Percentiles rank a stretch among this genome's conserved stretches.
Evolutionary conservation across 2,113 vertebrate genomes (phyloP).

Genomic region (Aythya baeri): DNA sequence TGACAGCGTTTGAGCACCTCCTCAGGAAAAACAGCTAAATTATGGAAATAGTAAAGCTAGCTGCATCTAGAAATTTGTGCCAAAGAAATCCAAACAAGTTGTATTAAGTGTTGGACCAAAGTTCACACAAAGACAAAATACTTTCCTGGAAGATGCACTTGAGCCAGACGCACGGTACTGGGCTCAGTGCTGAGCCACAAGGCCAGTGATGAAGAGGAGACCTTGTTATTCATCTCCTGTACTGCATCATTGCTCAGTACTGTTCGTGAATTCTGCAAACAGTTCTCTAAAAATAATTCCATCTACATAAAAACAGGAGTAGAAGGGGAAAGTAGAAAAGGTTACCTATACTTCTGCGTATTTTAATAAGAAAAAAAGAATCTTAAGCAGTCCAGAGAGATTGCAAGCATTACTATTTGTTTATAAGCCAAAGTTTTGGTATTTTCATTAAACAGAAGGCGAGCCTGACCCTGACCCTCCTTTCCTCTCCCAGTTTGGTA

Average conservation of each 20-base stretch:
- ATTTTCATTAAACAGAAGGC: background rate
- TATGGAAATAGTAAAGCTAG: background rate
- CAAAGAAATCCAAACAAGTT: constrained; percentile 3
- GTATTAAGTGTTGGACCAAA: background rate
- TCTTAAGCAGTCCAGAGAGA: background rate
- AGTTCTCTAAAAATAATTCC: background rate
- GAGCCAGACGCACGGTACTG: background rate
- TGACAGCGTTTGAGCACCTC: background rate
- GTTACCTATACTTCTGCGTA: background rate
- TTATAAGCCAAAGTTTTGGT: constrained; percentile 24
- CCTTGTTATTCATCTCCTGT: background rate
- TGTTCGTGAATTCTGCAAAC: background rate
- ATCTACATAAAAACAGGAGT: background rate
- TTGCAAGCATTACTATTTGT: background rate
- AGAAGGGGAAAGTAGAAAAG: background rate
- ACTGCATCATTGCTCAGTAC: background rate
- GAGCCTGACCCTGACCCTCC: background rate
- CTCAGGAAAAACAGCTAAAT: background rate
- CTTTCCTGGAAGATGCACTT: constrained; percentile 17
- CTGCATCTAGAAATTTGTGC: background rate
- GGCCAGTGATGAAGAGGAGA: background rate
- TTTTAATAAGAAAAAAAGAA: background rate
- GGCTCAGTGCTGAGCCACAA: background rate
- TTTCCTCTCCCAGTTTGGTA: background rate
- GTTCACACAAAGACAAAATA: background rate